Base-by-base conservation (phyloP, 2,888 invertebrate species). In the Drosophila yooni region DNA sequence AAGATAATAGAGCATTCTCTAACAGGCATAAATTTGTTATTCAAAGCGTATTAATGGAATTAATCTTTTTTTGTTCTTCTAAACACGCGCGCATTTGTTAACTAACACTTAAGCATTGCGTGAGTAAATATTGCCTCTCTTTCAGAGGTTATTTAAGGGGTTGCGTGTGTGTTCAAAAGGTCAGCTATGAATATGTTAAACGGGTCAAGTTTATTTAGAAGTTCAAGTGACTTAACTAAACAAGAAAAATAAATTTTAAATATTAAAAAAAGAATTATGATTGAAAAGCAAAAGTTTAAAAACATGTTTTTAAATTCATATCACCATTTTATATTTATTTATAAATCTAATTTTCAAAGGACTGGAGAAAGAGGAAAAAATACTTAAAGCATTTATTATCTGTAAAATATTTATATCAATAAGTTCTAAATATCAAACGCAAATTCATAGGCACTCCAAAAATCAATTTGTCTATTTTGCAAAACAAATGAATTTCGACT, bases 111-210 rank as follows among this genome's bases (percentile, higher is more conserved):
- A 21, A 29, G 33, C 62, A 43, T 63, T 56, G 52, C 43, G 38
- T 46, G n/a, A 0, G 29, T 34, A 29, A 5, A 50, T 27, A 38
- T 27, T 18, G 25, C 31, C 7, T 58, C 33, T 29, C 0, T 36
- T 21, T n/a, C 2, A 11, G 36, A 15, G n/a, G 21, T 18, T 60
- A 58, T 57, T 59, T 60, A 38, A 56, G 57, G 38, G 31, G 7
- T 34, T 73, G 54, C 70, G 67, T 73, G 70, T 53, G 21, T 50
- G 31, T 50, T n/a, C n/a, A 36, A 77, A 67, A 73, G 82, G 82
- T 84, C 79, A 70, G 53, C 56, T 67, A 63, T 48, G 48, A 68
- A 68, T 61, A 66, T 64, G 50, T 61, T 33, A 53, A 59, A n/a
- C 34, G 33, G 60, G 66, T 77, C 60, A 73, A 77, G 36, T 51